phyloP scores from a whole-genome alignment of 2,888 invertebrate genomes.

The Pseudolycoriella hygida region DNA sequence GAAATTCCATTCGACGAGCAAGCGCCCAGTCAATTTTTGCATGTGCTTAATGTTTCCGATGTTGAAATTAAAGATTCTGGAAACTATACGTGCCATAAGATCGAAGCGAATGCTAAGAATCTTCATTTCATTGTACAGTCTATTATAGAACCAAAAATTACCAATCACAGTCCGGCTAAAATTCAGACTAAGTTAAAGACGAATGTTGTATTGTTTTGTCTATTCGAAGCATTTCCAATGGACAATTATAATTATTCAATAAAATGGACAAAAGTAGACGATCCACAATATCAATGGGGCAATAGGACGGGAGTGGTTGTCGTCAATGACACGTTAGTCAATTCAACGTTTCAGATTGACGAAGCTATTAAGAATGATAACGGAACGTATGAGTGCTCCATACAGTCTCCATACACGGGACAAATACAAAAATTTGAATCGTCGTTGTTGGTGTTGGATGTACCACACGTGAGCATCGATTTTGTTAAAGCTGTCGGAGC shows the following conservation, averaged over 20 bases:
- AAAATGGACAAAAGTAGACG: slow-evolving; percentile 39
- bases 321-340: slow-evolving; percentile 36
- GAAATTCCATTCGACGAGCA: background rate
- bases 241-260: slow-evolving; percentile 19
- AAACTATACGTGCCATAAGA: slow-evolving; percentile 38
- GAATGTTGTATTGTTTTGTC: slow-evolving; percentile 33
- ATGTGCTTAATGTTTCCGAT: slow-evolving; percentile 28
- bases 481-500: slow-evolving; percentile 58
- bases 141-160: slow-evolving; percentile 32
- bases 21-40: background rate
- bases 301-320: slow-evolving; percentile 23
- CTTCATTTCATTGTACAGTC: slow-evolving; percentile 24
- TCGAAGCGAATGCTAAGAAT: slow-evolving; percentile 24
- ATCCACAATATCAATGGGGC: slow-evolving; percentile 15
- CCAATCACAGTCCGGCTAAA: slow-evolving; percentile 24
- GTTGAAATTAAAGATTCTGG: slow-evolving; percentile 39
- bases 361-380: slow-evolving; percentile 50
- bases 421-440: slow-evolving; percentile 26
- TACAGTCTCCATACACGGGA: slow-evolving; percentile 21
- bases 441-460: slow-evolving; percentile 43
- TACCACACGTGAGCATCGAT: slow-evolving; percentile 52
- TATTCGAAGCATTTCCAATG: slow-evolving; percentile 41
- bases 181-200: slow-evolving; percentile 34
- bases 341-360: slow-evolving; percentile 37
- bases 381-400: slow-evolving; percentile 45